Conservation (phyloP, 1,140 invertebrate genomes). For the Bombyx mandarina region DNA sequence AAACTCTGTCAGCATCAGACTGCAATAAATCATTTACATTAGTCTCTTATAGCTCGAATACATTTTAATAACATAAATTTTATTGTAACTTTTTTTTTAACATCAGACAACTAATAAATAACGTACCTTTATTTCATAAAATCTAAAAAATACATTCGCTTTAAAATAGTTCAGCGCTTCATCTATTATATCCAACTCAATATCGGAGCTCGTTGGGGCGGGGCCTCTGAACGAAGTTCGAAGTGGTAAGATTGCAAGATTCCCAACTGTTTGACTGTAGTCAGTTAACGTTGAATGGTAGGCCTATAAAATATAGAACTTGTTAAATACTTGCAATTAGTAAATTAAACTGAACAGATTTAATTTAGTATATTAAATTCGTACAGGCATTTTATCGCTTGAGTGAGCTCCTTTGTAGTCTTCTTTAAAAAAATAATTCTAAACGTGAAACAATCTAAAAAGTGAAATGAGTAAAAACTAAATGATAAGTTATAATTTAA, state of each 20-base stretch:
- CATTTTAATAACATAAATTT: neutral
- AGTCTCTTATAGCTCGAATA: neutral
- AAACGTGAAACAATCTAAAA: too few species aligned
- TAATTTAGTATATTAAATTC: too few species aligned
- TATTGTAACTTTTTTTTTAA: neutral
- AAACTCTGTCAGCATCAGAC: constrained; percentile 94
- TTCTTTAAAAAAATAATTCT: too few species aligned
- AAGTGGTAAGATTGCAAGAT: constrained; percentile 92
- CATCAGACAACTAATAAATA: neutral
- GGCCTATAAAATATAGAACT: constrained; percentile 73
- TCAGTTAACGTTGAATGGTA: constrained; percentile 94
- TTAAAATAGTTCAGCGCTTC: constrained; percentile 98
- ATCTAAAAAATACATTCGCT: constrained; percentile 99
- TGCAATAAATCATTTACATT: constrained; percentile 50
- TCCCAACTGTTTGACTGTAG: constrained; percentile 85
- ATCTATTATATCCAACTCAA: constrained; percentile 94
- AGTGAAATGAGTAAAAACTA: too few species aligned
- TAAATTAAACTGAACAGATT: too few species aligned
- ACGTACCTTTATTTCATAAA: constrained; percentile 96
- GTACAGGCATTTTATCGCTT: too few species aligned
- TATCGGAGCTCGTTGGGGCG: constrained; percentile 78
- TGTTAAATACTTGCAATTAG: too few species aligned
- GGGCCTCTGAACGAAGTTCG: constrained; percentile 91
- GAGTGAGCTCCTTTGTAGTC: too few species aligned
- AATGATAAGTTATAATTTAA: too few species aligned